Percentiles rank a stretch among this genome's conserved stretches.
phyloP scores from a whole-genome alignment of 2,113 vertebrate species.

The Odocoileus virginianus region DNA sequence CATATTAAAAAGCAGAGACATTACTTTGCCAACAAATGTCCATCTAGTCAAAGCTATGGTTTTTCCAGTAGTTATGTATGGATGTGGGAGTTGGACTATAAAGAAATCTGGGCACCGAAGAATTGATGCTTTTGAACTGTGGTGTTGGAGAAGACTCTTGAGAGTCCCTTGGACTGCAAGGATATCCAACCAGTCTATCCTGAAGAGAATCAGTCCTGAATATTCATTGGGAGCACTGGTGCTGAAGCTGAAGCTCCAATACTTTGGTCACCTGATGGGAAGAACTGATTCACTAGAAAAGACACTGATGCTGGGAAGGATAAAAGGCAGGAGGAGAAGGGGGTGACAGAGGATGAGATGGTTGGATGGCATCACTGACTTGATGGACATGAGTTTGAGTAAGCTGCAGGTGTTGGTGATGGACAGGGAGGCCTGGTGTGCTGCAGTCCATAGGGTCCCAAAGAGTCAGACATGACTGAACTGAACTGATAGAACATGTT shows the following conservation, averaged over 20 bases:
- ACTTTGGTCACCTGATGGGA: neutral
- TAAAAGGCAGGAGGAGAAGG: neutral
- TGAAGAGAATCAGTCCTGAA: neutral
- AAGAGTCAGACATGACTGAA: neutral
- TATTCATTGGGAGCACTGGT: neutral
- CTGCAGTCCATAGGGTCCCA: neutral
- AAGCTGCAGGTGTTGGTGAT: neutral
- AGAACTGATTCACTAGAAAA: neutral
- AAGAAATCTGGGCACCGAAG: neutral
- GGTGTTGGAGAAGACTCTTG: neutral
- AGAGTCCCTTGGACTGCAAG: neutral
- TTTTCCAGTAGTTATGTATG: neutral
- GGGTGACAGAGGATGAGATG: neutral
- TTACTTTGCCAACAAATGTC: neutral
- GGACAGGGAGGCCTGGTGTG: neutral
- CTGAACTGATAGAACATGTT: constrained; percentile 12
- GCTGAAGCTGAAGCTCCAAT: neutral
- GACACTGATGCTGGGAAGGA: neutral
- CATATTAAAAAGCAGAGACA: neutral
- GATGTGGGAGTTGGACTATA: neutral
- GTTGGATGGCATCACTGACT: neutral
- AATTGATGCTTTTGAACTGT: neutral
- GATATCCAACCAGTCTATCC: neutral
- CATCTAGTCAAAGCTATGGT: neutral
- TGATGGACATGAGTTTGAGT: neutral